Conservation (phyloP, 2,888 invertebrate genomes). For the Baronia brevicornis region DNA sequence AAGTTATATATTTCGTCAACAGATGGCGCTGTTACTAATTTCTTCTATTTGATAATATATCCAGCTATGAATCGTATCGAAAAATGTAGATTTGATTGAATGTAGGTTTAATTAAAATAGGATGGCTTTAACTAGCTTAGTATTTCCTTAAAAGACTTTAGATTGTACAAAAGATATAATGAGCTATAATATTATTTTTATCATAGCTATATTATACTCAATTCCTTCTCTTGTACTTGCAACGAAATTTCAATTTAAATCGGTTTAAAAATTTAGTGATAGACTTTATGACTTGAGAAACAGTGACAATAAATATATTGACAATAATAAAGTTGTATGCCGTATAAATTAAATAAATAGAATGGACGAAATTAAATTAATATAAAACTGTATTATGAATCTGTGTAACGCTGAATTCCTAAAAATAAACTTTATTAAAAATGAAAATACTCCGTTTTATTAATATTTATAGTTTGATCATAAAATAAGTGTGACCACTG, state of each 20-base stretch:
- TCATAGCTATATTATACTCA: conserved; percentile 5
- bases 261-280: too few species aligned
- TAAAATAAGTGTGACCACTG: too few species aligned
- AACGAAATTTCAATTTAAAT: conserved; percentile 15
- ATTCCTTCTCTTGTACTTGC: conserved; percentile 12
- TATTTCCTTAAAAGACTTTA: conserved; percentile 65
- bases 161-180: conserved; percentile 53
- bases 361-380: too few species aligned
- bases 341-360: too few species aligned
- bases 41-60: conserved; percentile 4
- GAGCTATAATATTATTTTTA: conserved; percentile 14
- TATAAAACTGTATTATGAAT: too few species aligned
- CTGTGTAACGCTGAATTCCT: too few species aligned
- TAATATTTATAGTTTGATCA: too few species aligned
- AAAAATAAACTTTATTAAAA: too few species aligned
- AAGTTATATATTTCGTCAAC: conserved; percentile 5
- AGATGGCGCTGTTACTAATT: conserved; percentile 17
- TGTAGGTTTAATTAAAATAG: conserved; percentile 51
- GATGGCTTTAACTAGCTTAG: conserved; percentile 72
- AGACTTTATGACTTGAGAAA: too few species aligned
- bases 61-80: neutral
- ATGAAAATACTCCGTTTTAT: too few species aligned
- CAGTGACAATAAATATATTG: too few species aligned
- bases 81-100: conserved; percentile 7
- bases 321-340: too few species aligned